Percentiles rank a stretch among this genome's conserved stretches.
Conservation (phyloP, 2,888 invertebrate genomes). For the Cactoblastis cactorum region DNA sequence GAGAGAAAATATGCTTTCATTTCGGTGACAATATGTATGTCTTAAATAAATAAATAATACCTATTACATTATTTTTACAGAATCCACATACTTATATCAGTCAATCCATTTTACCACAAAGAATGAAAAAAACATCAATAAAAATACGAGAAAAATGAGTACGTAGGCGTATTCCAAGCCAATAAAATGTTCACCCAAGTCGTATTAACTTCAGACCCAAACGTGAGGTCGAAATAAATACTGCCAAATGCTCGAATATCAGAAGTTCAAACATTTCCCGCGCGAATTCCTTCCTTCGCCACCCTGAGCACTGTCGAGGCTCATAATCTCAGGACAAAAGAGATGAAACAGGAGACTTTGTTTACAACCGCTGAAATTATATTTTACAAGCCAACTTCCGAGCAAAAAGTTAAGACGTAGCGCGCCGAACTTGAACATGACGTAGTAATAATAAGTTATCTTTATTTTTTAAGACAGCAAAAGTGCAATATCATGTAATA, state of each 20-base stretch:
- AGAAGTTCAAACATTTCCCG: neutral
- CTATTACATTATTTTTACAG: too few relatives aligned
- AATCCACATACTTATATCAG: too few relatives aligned
- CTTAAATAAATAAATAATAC: too few relatives aligned
- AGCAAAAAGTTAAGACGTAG: neutral
- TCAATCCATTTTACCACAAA: too few relatives aligned
- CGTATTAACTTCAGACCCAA: neutral
- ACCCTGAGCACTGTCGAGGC: slow-evolving; percentile 2
- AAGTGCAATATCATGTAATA: neutral
- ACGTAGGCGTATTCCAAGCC: too few relatives aligned
- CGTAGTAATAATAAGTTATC: too few relatives aligned
- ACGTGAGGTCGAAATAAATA: neutral
- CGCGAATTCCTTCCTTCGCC: neutral
- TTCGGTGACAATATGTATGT: too few relatives aligned
- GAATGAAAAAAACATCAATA: too few relatives aligned
- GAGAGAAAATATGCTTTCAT: too few relatives aligned
- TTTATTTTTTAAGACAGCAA: too few relatives aligned
- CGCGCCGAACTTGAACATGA: neutral
- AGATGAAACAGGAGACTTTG: slow-evolving; percentile 13
- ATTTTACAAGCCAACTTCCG: neutral
- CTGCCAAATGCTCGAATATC: neutral
- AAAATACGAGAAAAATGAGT: too few relatives aligned
- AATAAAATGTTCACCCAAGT: neutral
- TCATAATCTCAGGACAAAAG: slow-evolving; percentile 14
- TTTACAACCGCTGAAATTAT: slow-evolving; percentile 13